phyloP scores from a whole-genome alignment of 2,797 vertebrate genomes.

The Eulemur rubriventer region DNA sequence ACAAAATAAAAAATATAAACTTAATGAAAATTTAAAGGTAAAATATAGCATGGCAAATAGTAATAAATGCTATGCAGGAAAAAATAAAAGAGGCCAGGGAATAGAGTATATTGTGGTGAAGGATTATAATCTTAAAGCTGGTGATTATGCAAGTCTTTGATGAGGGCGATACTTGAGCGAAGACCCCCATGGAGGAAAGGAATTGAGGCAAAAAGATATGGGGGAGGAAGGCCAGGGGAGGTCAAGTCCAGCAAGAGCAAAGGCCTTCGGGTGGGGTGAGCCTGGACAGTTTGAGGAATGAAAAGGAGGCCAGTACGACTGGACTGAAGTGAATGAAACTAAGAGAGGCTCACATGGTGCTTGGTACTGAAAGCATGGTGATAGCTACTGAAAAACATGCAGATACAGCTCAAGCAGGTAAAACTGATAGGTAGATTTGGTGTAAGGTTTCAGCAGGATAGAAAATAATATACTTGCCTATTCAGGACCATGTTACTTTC shows the following conservation, averaged over 20 bases:
- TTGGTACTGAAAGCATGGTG: too few species aligned
- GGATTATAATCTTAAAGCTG: neutral
- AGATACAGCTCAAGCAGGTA: neutral
- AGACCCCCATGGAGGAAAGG: neutral
- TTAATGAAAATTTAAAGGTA: neutral
- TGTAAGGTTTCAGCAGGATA: neutral
- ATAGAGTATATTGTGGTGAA: neutral
- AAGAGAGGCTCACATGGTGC: neutral
- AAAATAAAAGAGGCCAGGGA: neutral
- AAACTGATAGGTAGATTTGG: neutral
- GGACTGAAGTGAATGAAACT: neutral
- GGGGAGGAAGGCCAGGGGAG: too few species aligned
- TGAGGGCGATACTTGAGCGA: neutral
- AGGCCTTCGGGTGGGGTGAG: too few species aligned
- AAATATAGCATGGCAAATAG: neutral
- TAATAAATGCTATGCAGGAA: neutral
- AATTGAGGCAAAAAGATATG: neutral
- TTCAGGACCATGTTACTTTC: neutral
- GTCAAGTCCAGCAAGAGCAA: neutral
- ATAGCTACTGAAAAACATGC: neutral
- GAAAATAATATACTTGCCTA: neutral
- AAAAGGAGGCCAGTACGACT: neutral
- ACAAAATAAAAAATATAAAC: neutral
- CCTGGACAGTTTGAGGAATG: neutral
- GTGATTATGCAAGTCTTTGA: rapidly evolving